Base-by-base conservation (phyloP, 2,888 invertebrate genomes). In the Lasioglossum morio region DNA sequence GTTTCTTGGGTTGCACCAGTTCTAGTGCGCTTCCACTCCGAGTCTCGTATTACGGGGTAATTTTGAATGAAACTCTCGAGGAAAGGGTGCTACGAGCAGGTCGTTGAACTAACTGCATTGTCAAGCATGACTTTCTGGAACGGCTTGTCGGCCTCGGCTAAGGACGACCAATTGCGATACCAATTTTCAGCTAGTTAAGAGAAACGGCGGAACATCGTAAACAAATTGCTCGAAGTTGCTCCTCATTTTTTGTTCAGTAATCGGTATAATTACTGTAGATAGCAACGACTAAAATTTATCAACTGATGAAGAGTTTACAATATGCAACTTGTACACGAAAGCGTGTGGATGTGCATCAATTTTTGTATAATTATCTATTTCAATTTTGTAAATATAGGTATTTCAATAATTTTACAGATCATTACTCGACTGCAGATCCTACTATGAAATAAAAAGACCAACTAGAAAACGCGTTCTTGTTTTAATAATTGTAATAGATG, bases 11-110 rank as follows among this genome's bases (percentile, higher is more conserved):
- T 14, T 40, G 53, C 76, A 30, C 30, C 16, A 3, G 23, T 14
- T 34, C 8, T 48, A 46, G 53, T 53, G 43, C 83, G 63, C 40
- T 63, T 75, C 63, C 75, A 48, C 75, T 79, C 72, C n/a, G 43
- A 70, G 82, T 73, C 53, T 14, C 53, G 83, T 72, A 79, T 85
- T 76, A 76, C 74, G 76, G 72, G 30, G 48, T 53, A 83, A 79
- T 84, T 85, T 48, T 63, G 63, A 76, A 83, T 72, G 75, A 53
- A 76, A 60, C 76, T 53, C 72, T 72, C 72, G n/a, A 72, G 79
- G 14, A 46, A 83, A 83, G 74, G 75, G 63, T 83, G 63, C 77
- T n/a, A 40, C 23, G 40, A 37, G 37, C 72, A 19, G 72, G 30
- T 84, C 78, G 63, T 57, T 75, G 63, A 48, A 48, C 84, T 34